Evolutionary conservation across 2,888 invertebrate genomes (phyloP), one percentile per base, ranked within the genome.

Genomic region (Pollenia labialis): DNA sequence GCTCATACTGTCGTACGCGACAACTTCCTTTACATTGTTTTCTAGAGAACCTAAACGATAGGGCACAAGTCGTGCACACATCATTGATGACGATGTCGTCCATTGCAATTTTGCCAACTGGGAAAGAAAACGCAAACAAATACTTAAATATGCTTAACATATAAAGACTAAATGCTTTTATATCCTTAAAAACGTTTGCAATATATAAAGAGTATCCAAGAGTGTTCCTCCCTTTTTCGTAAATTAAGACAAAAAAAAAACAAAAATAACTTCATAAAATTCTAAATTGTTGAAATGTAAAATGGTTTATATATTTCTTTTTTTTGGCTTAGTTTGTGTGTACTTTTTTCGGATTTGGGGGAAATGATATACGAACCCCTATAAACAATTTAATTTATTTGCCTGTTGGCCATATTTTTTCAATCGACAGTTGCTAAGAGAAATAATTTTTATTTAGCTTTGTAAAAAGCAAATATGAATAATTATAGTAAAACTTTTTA

Each of bases 341-440:
- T 69, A 40, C 7, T 46, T n/a, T 52, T 50, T 40, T 32, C 52
- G n/a, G 9, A 32, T 16, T n/a, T n/a, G 7, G 14, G 14, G 7
- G 14, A 18, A 42, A 69, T 32, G 50, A 14, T 68, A n/a, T 2
- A 32, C 2, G 9, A 23, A 50, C 9, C 8, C 10, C 11, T 11
- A 44, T 16, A 10, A 32, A 32, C 6, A 6, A 6, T 32, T 14
- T 50, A 48, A 23, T 68, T 68, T 68, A 40, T 54, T 16, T 52
- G 44, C 40, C 69, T 16, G 1, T 42, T 42, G 54, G 54, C 42
- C 42, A 54, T 71, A 71, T 68, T 71, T 71, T 54, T 23, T 23
- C 23, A 71, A 71, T 71, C 52, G 69, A 42, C 54, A 54, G 16
- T 16, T 40, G 42, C 8, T 16, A 54, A 44, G 54, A 16, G 4